These are phyloP conservation scores for Norana najaformis DNA, from an alignment of 2,888 invertebrate genomes.

Conservation along the genomic window DNA sequence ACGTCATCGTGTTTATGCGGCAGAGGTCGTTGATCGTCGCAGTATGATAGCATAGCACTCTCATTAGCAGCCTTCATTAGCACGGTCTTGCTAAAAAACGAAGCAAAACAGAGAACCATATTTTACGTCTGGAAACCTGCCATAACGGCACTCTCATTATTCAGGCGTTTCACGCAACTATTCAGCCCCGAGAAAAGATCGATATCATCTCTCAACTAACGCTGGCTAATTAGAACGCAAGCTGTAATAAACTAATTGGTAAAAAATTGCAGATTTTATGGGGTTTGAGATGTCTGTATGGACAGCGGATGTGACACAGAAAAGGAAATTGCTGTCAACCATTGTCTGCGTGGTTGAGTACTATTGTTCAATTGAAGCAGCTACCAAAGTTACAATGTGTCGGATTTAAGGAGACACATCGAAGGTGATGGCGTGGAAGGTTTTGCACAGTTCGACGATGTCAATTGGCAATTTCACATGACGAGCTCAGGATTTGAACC, in stretches of 20 bases:
- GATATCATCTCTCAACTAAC: neutral
- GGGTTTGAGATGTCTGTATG: neutral
- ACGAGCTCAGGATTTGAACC: neutral
- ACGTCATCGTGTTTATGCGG: neutral
- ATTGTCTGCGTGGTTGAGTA: neutral
- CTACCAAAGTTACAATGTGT: no score
- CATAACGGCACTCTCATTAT: neutral
- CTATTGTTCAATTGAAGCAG: neutral
- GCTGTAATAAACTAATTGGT: neutral
- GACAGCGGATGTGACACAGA: neutral
- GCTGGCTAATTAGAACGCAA: neutral
- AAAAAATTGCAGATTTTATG: neutral
- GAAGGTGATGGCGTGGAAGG: no score
- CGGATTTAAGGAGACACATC: no score
- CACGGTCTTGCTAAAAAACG: neutral
- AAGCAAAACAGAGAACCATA: neutral
- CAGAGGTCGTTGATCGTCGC: neutral
- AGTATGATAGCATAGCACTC: neutral
- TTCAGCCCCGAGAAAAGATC: neutral
- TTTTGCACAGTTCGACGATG: no score
- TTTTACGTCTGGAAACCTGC: neutral
- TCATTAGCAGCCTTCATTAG: slow-evolving; percentile 1
- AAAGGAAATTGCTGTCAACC: neutral
- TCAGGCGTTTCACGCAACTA: neutral
- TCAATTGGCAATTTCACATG: no score